These are phyloP conservation scores for Phalacrocorax aristotelis DNA, from an alignment of 2,113 vertebrate species.

Conservation along the genomic window DNA sequence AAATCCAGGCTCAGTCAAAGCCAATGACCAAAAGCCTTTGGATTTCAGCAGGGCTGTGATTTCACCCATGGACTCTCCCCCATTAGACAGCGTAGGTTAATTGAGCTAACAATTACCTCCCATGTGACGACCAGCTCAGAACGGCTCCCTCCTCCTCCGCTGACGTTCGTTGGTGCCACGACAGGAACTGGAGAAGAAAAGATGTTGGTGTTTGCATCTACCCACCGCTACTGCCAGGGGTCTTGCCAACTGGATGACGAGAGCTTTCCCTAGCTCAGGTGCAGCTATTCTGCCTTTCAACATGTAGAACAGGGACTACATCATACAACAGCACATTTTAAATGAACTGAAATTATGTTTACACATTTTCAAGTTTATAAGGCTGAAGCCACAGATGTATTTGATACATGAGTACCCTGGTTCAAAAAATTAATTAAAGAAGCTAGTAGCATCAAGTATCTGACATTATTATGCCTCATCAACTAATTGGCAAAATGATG, in stretches of 20 bases:
- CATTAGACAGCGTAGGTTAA: background rate
- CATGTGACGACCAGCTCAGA: conserved; percentile 88
- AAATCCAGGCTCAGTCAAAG: conserved; percentile 9
- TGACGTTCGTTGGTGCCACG: conserved; percentile 77
- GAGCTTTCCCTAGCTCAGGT: background rate
- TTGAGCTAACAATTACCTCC: conserved; percentile 79
- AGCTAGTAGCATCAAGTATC: conserved; percentile 64
- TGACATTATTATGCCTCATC: conserved; percentile 78
- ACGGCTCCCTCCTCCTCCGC: conserved; percentile 83
- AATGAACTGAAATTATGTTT: conserved; percentile 43
- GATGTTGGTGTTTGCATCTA: background rate
- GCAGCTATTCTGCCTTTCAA: background rate
- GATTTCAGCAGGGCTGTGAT: background rate
- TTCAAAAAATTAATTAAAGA: conserved; percentile 76
- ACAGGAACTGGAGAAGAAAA: conserved; percentile 77
- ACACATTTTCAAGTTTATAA: conserved; percentile 18
- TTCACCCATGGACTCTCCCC: background rate
- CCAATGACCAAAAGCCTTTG: background rate
- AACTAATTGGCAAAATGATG: conserved; percentile 77
- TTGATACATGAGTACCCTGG: conserved; percentile 58
- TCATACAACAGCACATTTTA: background rate
- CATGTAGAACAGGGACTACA: background rate
- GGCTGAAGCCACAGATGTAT: conserved; percentile 58
- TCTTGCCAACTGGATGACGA: background rate
- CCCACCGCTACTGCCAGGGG: background rate